Base-by-base conservation (phyloP, 2,888 invertebrate genomes). In the Argynnis bischoffii region DNA sequence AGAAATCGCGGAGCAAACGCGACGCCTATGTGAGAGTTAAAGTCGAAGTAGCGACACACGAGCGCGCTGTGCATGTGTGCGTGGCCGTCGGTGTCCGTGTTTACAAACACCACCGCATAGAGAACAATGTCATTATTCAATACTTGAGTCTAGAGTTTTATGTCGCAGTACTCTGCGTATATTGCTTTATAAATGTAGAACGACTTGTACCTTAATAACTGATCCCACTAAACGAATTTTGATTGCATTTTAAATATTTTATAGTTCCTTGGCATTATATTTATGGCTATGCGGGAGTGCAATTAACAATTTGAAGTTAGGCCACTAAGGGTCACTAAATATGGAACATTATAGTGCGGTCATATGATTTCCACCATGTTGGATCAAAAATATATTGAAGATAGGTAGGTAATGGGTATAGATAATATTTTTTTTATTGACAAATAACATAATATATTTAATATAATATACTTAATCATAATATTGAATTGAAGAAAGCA, bases 121-220 rank as follows among this genome's bases (percentile, higher is more conserved):
- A 82, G 85, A 86, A 87, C 89, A 88, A 87, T 87, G 86, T 87
- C 85, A 86, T 88, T 87, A 86, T 86, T 84, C 85, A 84, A 82
- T 86, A 79, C 83, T 80, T 79, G 81, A 82, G 79, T 81, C 80
- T 85, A 83, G 79, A 81, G 79, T 81, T 80, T 79, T 81, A 79
- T 83, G 81, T 83, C 81, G 81, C 80, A 81, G 71, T 76, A 78
- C 78, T 69, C 65, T 63, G 61, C 53, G 53, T 61, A 64, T 59
- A 59, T 63, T 31, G 56, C 64, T 61, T 65, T 69, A 47, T 57
- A 35, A 55, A 57, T 50, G 56, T 56, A 8, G 56, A 55, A 21
- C 55, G 18, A 14, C 11, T 64, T 56, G n/a, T 64, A 50, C 64
- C 50, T 47, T 56, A 56, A 26, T 16, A 59, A 48, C 31, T 16